Base-by-base conservation (phyloP, 2,888 invertebrate species). In the Dinocampus coccinellae region DNA sequence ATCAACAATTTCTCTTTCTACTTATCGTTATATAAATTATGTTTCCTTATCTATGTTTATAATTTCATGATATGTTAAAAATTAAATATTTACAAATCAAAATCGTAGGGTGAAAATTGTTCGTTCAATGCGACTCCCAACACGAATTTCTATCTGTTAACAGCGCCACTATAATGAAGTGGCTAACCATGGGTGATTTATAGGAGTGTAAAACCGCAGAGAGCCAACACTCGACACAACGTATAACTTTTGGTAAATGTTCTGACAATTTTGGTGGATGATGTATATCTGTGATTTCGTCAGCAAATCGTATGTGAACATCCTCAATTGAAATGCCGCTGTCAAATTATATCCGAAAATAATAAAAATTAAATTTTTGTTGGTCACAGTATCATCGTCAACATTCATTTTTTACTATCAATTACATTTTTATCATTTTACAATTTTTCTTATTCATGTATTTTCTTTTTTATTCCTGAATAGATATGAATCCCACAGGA, bases 151-250 rank as follows among this genome's bases (percentile, higher is more conserved):
- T 33, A 53, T 34, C 55, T n/a, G 65, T 13, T 34, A 66, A 55
- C 33, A 52, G 36, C n/a, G 57, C 53, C 24, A 66, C 70, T 74
- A 75, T 81, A 80, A 84, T 81, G 78, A 80, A 81, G 83, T 78
- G 81, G 80, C 78, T 81, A 79, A 81, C 83, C 79, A 68, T 75
- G 57, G 75, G 78, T 79, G 78, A 83, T 82, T 79, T 79, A 79
- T 77, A 74, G 39, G 34, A 58, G 69, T 68, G 75, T 75, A 77
- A 78, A 78, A 73, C 78, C 75, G 64, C 76, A 72, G 73, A 77
- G 73, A 71, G 62, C 55, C 67, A 69, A 67, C 66, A 55, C 34
- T 24, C 33, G 39, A 33, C 65, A 36, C 53, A 66, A 24, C 26
- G 36, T 7, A 16, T 33, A 33, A 24, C 34, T 34, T 24, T 16